A percentile compares a stretch with the other conserved stretches of the same genome.
Evolutionary conservation across 2,113 vertebrate species (phyloP).

Genomic region (Sterrhoptilus dennistouni): DNA sequence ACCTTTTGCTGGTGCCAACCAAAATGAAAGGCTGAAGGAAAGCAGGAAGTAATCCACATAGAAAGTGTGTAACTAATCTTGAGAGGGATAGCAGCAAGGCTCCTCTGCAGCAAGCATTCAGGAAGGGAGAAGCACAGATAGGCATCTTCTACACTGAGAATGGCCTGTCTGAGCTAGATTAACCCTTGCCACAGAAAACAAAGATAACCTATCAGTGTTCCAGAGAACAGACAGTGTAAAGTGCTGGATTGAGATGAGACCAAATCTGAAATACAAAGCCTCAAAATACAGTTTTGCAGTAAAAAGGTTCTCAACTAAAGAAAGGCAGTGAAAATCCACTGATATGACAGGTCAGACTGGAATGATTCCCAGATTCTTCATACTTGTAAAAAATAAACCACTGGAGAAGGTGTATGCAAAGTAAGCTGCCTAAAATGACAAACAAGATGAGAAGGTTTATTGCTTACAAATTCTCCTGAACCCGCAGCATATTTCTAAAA

Average conservation of each 20-base stretch:
- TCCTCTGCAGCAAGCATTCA: not conserved
- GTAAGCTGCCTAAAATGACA: not conserved
- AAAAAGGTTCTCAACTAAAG: not conserved
- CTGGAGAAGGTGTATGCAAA: not conserved
- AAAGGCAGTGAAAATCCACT: not conserved
- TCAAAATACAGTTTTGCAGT: not conserved
- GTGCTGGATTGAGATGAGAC: not conserved
- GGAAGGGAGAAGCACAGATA: slow-evolving; percentile 22
- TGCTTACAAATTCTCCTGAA: slow-evolving; percentile 26
- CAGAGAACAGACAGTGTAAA: not conserved
- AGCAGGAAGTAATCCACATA: slow-evolving; percentile 41
- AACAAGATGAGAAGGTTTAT: not conserved
- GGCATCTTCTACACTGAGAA: slow-evolving; percentile 17
- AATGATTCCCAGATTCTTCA: not conserved
- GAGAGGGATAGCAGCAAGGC: slow-evolving; percentile 1
- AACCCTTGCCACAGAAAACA: slow-evolving; percentile 52
- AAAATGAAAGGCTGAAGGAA: slow-evolving; percentile 19
- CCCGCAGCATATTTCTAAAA: not conserved
- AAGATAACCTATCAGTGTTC: not conserved
- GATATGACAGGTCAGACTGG: not conserved
- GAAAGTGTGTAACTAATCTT: slow-evolving; percentile 32
- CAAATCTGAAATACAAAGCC: not conserved
- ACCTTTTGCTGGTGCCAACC: slow-evolving; percentile 1
- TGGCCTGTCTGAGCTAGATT: slow-evolving; percentile 22
- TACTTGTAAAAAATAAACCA: not conserved